Evolutionary conservation across 1,140 invertebrate genomes (phyloP).

Genomic region (Drosophila ananassae): DNA sequence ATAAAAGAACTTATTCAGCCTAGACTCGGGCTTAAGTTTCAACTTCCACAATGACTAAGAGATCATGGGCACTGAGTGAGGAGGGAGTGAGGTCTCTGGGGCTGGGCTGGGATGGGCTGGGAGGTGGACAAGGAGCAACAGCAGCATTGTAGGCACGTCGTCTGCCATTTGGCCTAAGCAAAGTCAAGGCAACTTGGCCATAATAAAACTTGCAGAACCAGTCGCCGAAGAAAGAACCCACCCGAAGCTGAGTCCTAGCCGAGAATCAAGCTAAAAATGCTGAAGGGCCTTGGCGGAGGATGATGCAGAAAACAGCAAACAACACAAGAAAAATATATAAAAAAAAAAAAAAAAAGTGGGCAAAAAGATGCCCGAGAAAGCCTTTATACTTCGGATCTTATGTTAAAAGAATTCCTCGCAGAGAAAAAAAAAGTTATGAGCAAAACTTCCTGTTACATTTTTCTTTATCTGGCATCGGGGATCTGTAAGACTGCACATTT

Average conservation of each 20-base stretch:
- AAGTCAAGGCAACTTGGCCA: slow-evolving; percentile 72
- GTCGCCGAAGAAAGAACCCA: slow-evolving; percentile 49
- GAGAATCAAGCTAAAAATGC: slow-evolving; percentile 32
- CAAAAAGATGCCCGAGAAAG: slow-evolving; percentile 20
- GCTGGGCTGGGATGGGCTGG: slow-evolving; percentile 16
- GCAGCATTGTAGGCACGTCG: slow-evolving; percentile 31
- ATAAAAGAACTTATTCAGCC: slow-evolving; percentile 27
- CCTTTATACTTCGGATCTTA: slow-evolving; percentile 1
- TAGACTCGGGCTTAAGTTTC: slow-evolving; percentile 29
- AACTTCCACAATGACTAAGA: slow-evolving; percentile 41
- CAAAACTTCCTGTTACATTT: slow-evolving; percentile 65
- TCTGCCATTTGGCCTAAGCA: slow-evolving; percentile 75
- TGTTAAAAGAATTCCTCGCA: slow-evolving; percentile 19
- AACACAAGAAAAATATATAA: background rate
- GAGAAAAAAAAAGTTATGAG: slow-evolving; percentile 25
- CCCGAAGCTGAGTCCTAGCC: slow-evolving; percentile 43
- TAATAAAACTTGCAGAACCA: slow-evolving; percentile 81
- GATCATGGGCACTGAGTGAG: slow-evolving; percentile 23
- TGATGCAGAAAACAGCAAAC: slow-evolving; percentile 14
- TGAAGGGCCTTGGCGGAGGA: slow-evolving; percentile 50
- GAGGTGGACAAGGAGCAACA: slow-evolving; percentile 52
- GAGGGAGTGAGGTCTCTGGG: background rate
- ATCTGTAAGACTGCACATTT: slow-evolving; percentile 31
- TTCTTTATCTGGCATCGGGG: slow-evolving; percentile 27
- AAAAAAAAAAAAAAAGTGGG: slow-evolving; percentile 7